These are phyloP conservation scores for Leucoma salicis DNA, from an alignment of 2,888 invertebrate species.

Conservation along the genomic window DNA sequence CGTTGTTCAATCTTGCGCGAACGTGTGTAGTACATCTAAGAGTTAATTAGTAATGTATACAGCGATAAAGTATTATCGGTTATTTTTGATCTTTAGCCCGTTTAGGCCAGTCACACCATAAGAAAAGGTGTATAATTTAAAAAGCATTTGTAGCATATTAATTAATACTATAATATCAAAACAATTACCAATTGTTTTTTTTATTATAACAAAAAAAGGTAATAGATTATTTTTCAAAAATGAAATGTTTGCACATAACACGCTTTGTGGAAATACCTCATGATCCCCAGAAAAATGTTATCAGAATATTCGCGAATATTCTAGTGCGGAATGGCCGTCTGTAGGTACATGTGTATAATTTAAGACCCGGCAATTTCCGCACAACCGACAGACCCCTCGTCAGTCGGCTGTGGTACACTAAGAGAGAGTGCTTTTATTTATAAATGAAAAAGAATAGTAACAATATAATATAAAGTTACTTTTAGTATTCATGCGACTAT, in stretches of 20 bases:
- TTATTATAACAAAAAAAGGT: too few species aligned
- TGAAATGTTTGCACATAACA: too few species aligned
- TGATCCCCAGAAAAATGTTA: neutral
- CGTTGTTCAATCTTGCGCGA: constrained; percentile 10
- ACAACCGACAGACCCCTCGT: constrained; percentile 24
- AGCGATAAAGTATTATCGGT: constrained; percentile 1
- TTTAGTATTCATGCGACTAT: too few species aligned
- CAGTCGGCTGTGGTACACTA: constrained; percentile 16
- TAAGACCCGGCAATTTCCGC: constrained; percentile 37
- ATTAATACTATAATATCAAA: too few species aligned
- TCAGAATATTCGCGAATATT: constrained; percentile 12
- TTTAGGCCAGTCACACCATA: too few species aligned
- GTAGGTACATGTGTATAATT: constrained; percentile 29
- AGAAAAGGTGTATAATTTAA: too few species aligned
- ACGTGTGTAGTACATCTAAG: neutral
- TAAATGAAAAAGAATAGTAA: too few species aligned
- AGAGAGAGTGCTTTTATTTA: neutral
- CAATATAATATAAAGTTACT: too few species aligned
- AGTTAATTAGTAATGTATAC: constrained; percentile 5
- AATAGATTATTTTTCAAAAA: too few species aligned
- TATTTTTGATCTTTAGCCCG: neutral
- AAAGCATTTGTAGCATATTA: too few species aligned
- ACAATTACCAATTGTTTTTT: too few species aligned
- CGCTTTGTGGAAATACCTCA: neutral
- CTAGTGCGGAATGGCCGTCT: constrained; percentile 23